Evolutionary conservation across 1,140 invertebrate genomes (phyloP).

Genomic region (Sitobion miscanthi): DNA sequence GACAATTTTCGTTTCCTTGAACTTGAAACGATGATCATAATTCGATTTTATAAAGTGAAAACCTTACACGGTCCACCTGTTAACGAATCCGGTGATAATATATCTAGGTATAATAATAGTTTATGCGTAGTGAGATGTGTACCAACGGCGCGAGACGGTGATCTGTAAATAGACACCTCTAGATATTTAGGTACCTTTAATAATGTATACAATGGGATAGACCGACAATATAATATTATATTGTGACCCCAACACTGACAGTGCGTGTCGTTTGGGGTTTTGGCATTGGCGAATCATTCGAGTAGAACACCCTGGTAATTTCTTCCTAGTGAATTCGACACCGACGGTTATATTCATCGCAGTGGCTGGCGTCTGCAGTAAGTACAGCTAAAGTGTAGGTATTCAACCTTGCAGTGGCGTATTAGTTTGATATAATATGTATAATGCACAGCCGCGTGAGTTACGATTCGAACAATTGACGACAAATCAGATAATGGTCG

Average conservation of each 20-base stretch:
- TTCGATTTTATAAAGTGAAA: not conserved
- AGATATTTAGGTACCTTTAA: not conserved
- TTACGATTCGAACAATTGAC: not conserved
- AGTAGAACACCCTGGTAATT: conserved; percentile 30
- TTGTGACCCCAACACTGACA: conserved; percentile 8
- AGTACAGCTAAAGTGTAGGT: not conserved
- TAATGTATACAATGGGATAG: not conserved
- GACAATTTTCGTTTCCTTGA: not conserved
- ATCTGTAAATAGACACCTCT: not conserved
- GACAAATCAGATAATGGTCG: not conserved
- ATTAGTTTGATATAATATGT: not conserved
- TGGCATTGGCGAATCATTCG: conserved; percentile 35
- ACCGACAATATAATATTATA: not conserved
- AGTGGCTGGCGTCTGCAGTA: not conserved
- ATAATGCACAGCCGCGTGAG: not conserved
- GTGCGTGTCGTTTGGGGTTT: not conserved
- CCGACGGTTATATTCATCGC: not conserved
- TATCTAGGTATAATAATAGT: not conserved
- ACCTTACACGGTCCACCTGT: not conserved
- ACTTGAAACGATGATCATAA: not conserved
- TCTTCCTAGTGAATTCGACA: conserved; percentile 14
- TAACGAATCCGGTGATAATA: not conserved
- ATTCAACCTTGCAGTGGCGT: not conserved
- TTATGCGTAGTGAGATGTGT: not conserved
- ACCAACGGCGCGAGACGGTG: not conserved